Base-by-base conservation (phyloP, 1,140 invertebrate species). In the Sitodiplosis mosellana region DNA sequence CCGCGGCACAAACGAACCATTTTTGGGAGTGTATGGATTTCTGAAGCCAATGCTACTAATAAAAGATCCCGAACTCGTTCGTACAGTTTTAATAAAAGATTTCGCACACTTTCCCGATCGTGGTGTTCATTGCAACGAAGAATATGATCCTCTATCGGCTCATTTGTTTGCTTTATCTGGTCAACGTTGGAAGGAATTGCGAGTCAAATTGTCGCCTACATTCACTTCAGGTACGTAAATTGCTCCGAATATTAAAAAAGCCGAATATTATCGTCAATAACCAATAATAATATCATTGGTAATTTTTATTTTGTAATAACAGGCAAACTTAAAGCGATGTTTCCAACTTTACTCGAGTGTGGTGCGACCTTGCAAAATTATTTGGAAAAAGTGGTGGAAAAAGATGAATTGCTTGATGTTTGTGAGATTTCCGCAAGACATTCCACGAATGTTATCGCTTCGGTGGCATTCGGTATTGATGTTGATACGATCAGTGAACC, bases 151-250 rank as follows among this genome's bases (percentile, higher is more conserved):
- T 1, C 42, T 69, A 6, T 59, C 61, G 21, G 53, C 55, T 1
- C 66, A 70, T 50, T 47, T 72, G 0, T 71, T 72, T 17, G 60
- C 63, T 18, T 47, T 69, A 4, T 55, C 59, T 17, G 67, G 63
- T 2, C 57, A 61, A 42, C 60, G 57, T 1, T 78, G 74, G 76
- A 66, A 63, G 42, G 59, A 56, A 33, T 45, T 77, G 0, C 59
- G 74, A 21, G 52, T 56, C 0, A 72, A 72, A 48, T 47, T 78
- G 74, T 74, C 73, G 22, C 74, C 76, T 3, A 72, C 71, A 0
- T 81, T 81, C 53, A 78, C 72, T 0, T 66, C 65, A 0, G n/a
- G n/a, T n/a, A n/a, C n/a, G n/a, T n/a, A n/a, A n/a, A n/a, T n/a
- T n/a, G n/a, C n/a, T n/a, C n/a, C n/a, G n/a, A n/a, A n/a, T n/a